A percentile compares a stretch with the other conserved stretches of the same genome.
phyloP scores from a whole-genome alignment of 2,888 invertebrate species.

The Lycia hirtaria region DNA sequence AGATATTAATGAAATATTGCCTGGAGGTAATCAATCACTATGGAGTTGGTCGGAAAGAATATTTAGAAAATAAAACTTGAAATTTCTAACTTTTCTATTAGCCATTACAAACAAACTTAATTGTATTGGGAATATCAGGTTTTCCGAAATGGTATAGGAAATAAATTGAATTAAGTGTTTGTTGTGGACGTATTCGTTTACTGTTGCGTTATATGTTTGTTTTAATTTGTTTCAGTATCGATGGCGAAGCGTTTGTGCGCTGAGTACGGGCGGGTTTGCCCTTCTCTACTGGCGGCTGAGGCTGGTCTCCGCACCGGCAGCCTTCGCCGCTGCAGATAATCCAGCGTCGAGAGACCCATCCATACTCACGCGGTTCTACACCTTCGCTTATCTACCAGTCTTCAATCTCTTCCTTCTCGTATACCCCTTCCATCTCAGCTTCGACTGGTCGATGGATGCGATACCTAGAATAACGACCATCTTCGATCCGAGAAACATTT shows the following conservation, averaged over 20 bases:
- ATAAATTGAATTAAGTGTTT: slow-evolving; percentile 30
- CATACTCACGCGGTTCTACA: slow-evolving; percentile 92
- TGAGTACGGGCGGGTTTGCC: slow-evolving; percentile 88
- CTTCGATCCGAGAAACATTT: slow-evolving; percentile 92
- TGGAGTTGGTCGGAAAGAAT: slow-evolving; percentile 56
- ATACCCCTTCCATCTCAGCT: slow-evolving; percentile 95
- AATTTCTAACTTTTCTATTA: slow-evolving; percentile 52
- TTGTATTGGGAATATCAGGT: slow-evolving; percentile 46
- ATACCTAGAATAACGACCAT: slow-evolving; percentile 93
- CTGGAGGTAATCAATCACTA: slow-evolving; percentile 75
- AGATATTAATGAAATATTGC: slow-evolving; percentile 80
- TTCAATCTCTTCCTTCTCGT: slow-evolving; percentile 95
- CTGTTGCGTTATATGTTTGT: slow-evolving; percentile 2
- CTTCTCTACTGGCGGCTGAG: slow-evolving; percentile 91
- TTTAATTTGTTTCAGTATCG: slow-evolving; percentile 87
- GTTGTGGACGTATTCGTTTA: slow-evolving; percentile 16
- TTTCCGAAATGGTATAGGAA: slow-evolving; percentile 21
- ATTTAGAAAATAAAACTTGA: slow-evolving; percentile 61
- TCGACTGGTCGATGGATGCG: slow-evolving; percentile 99
- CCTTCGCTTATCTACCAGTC: slow-evolving; percentile 96
- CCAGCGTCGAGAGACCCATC: slow-evolving; percentile 96
- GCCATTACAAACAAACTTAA: slow-evolving; percentile 51
- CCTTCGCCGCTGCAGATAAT: slow-evolving; percentile 97
- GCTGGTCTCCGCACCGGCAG: slow-evolving; percentile 90
- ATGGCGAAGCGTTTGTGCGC: slow-evolving; percentile 88